These are phyloP conservation scores for Mylabris sibirica DNA, from an alignment of 2,888 invertebrate species.

Conservation along the genomic window DNA sequence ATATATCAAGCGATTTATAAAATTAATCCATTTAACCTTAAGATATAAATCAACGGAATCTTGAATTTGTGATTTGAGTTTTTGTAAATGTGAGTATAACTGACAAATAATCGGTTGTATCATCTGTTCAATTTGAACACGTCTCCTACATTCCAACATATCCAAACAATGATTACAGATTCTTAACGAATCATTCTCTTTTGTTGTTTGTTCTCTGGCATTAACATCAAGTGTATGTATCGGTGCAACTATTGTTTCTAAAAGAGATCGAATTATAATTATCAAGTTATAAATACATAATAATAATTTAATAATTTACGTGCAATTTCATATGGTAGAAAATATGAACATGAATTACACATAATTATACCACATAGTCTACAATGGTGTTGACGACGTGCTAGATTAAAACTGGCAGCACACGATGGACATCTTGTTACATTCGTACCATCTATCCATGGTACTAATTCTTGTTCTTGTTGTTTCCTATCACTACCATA, in stretches of 20 bases:
- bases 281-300: neutral
- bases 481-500: conserved; percentile 75
- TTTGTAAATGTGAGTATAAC: conserved; percentile 83
- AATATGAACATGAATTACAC: conserved; percentile 90
- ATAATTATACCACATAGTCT: conserved; percentile 92
- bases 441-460: conserved; percentile 92
- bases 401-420: conserved; percentile 85
- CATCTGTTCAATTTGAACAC: conserved; percentile 81
- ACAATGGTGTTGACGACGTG: conserved; percentile 94
- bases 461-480: conserved; percentile 78
- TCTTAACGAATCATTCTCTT: conserved; percentile 69
- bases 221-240: conserved; percentile 48
- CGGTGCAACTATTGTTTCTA: conserved; percentile 58
- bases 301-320: conserved; percentile 64
- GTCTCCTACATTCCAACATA: conserved; percentile 79
- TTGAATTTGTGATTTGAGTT: conserved; percentile 75
- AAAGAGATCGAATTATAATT: conserved; percentile 28
- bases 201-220: conserved; percentile 50
- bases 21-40: conserved; percentile 58
- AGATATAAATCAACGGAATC: conserved; percentile 73
- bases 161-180: conserved; percentile 81
- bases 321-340: conserved; percentile 80
- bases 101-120: conserved; percentile 81
- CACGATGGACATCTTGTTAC: conserved; percentile 92
- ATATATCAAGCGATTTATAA: no score